A percentile compares a stretch with the other conserved stretches of the same genome.
Conservation (phyloP, 1,140 invertebrate species). For the Schlechtendalia chinensis region DNA sequence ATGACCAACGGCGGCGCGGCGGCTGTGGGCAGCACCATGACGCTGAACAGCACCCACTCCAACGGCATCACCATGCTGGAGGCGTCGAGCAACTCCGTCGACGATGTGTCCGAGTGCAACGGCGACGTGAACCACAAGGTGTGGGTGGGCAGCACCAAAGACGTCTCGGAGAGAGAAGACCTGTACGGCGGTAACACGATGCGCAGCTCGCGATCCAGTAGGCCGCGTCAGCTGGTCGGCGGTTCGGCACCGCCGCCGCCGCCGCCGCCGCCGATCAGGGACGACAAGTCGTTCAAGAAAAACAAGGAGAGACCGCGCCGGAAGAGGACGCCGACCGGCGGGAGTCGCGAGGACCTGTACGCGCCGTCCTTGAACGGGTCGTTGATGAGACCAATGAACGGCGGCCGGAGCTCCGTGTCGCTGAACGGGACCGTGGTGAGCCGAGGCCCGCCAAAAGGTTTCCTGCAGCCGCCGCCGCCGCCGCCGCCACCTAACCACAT, state of each 20-base stretch:
- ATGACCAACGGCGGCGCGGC: slow-evolving; percentile 56
- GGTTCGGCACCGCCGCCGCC: slow-evolving; percentile 76
- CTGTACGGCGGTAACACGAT: slow-evolving; percentile 74
- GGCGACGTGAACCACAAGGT: slow-evolving; percentile 92
- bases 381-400: slow-evolving; percentile 55
- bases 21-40: slow-evolving; percentile 60
- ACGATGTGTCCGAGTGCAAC: slow-evolving; percentile 75
- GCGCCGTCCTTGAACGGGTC: slow-evolving; percentile 56
- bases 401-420: slow-evolving; percentile 52
- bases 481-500: slow-evolving; percentile 55
- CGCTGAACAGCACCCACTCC: slow-evolving; percentile 58
- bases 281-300: slow-evolving; percentile 62
- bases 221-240: slow-evolving; percentile 75
- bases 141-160: slow-evolving; percentile 74
- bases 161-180: slow-evolving; percentile 64
- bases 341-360: slow-evolving; percentile 60
- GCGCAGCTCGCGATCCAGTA: slow-evolving; percentile 65
- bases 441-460: slow-evolving; percentile 53
- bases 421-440: slow-evolving; percentile 56
- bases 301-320: slow-evolving; percentile 54
- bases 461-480: slow-evolving; percentile 16
- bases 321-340: slow-evolving; percentile 47
- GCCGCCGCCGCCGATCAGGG: slow-evolving; percentile 63
- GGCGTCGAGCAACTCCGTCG: slow-evolving; percentile 57
- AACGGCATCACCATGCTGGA: slow-evolving; percentile 54